Percentiles rank a stretch among this genome's conserved stretches.
Evolutionary conservation across 2,888 invertebrate species (phyloP).

Genomic region (Tillus elongatus): DNA sequence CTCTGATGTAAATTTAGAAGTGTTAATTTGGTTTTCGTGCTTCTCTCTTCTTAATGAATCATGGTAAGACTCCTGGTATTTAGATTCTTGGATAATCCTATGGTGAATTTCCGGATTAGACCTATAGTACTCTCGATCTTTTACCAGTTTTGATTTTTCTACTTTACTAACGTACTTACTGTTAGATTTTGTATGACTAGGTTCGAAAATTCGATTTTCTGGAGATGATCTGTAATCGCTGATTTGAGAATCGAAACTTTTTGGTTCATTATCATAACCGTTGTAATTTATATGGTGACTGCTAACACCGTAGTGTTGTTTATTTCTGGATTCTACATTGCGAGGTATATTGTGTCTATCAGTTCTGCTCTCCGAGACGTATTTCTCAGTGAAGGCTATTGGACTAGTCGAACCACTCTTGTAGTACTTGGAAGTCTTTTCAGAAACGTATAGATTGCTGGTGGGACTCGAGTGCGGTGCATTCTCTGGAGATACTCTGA

Average conservation of each 20-base stretch:
- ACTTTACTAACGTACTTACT: conserved; percentile 26
- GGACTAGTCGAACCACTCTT: conserved; percentile 49
- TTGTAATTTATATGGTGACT: conserved; percentile 28
- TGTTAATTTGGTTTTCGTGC: conserved; percentile 44
- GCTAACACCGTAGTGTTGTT: conserved; percentile 40
- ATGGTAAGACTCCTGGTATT: conserved; percentile 42
- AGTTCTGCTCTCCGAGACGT: conserved; percentile 44
- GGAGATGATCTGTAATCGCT: conserved; percentile 53
- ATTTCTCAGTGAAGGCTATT: conserved; percentile 46
- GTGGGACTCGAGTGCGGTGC: conserved; percentile 42
- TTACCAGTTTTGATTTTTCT: conserved; percentile 29
- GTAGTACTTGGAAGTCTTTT: conserved; percentile 48
- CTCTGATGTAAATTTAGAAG: conserved; percentile 34
- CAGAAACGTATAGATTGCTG: conserved; percentile 45
- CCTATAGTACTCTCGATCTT: conserved; percentile 47
- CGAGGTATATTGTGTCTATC: conserved; percentile 44
- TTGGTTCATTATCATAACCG: conserved; percentile 51
- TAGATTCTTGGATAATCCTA: conserved; percentile 42
- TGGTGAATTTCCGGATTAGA: conserved; percentile 55
- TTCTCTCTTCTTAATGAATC: conserved; percentile 54
- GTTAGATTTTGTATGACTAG: conserved; percentile 31
- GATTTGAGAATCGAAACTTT: conserved; percentile 56
- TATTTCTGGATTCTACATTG: conserved; percentile 41
- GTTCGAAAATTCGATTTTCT: conserved; percentile 42
- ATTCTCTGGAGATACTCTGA: conserved; percentile 41